phyloP scores from a whole-genome alignment of 2,888 invertebrate genomes.

The Megaustenia siamemsis region DNA sequence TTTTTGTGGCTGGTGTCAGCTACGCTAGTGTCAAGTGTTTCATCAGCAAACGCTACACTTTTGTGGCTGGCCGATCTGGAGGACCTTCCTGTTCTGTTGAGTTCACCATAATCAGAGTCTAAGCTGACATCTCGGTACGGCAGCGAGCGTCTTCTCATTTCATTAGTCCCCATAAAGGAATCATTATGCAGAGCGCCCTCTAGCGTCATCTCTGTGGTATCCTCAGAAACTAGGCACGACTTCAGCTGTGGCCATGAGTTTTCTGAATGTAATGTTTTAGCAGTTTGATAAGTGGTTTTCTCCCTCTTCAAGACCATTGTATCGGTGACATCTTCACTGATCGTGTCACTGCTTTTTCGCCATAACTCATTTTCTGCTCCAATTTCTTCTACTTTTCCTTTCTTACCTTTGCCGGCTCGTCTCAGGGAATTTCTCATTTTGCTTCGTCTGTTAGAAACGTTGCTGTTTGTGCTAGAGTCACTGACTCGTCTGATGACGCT shows the following conservation, averaged over 20 bases:
- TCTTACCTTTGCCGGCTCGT: not conserved
- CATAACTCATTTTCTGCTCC: not conserved
- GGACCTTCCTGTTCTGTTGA: conserved; percentile 20
- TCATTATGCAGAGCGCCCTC: not conserved
- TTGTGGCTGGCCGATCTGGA: conserved; percentile 38
- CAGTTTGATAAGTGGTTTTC: not conserved
- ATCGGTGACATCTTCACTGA: not conserved
- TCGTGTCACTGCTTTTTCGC: not conserved
- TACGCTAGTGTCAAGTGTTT: conserved; percentile 28
- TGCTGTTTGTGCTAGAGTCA: conserved; percentile 31
- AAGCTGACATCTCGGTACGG: conserved; percentile 7
- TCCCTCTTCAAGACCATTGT: not conserved
- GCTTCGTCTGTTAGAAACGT: not conserved
- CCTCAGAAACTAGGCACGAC: not conserved
- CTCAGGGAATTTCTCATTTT: not conserved
- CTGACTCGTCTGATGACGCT: conserved; percentile 1
- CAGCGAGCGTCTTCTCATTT: conserved; percentile 24
- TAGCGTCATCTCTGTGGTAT: not conserved
- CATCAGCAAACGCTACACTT: conserved; percentile 50
- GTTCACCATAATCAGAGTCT: conserved; percentile 27
- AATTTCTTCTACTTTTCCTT: not conserved
- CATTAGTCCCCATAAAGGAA: not conserved
- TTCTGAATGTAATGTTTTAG: not conserved
- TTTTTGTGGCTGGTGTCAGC: conserved; percentile 21
- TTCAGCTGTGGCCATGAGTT: conserved; percentile 35